These are phyloP conservation scores for Scomber scombrus DNA, from an alignment of 2,113 vertebrate genomes.

Conservation along the genomic window DNA sequence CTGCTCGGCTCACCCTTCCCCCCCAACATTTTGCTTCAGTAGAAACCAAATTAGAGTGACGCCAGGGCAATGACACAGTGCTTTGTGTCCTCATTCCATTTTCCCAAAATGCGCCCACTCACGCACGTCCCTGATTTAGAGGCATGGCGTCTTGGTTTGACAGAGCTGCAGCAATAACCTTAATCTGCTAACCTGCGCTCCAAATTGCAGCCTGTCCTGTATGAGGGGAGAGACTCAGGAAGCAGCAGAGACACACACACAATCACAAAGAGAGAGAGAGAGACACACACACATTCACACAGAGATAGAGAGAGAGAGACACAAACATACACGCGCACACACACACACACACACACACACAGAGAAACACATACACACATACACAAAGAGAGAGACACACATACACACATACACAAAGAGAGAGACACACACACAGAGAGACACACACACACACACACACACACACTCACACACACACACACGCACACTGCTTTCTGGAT, in stretches of 20 bases:
- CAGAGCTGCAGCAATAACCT: constrained; percentile 28
- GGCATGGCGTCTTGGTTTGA: not conserved
- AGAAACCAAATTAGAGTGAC: constrained; percentile 60
- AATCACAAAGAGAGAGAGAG: no score
- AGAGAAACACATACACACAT: not conserved
- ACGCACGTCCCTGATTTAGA: constrained; percentile 40
- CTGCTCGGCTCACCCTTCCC: constrained; percentile 52
- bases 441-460: not conserved
- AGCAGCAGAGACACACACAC: not conserved
- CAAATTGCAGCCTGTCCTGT: constrained; percentile 11
- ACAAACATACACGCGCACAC: not conserved
- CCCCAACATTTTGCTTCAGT: constrained; percentile 60
- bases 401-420: no score
- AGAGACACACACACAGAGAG: no score
- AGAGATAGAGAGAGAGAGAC: no score
- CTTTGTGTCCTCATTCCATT: constrained; percentile 52
- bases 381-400: no score
- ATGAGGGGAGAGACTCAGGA: constrained; percentile 41
- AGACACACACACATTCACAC: constrained; percentile 4
- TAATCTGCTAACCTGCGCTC: constrained; percentile 43
- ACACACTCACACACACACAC: constrained; percentile 20
- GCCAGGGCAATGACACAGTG: constrained; percentile 45
- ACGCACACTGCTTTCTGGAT: constrained; percentile 31
- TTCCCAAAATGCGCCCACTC: constrained; percentile 29
- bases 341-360: constrained; percentile 13